Evolutionary conservation across 2,113 vertebrate species (phyloP), one percentile per base, ranked within the genome.

Genomic region (Myotis yumanensis): DNA sequence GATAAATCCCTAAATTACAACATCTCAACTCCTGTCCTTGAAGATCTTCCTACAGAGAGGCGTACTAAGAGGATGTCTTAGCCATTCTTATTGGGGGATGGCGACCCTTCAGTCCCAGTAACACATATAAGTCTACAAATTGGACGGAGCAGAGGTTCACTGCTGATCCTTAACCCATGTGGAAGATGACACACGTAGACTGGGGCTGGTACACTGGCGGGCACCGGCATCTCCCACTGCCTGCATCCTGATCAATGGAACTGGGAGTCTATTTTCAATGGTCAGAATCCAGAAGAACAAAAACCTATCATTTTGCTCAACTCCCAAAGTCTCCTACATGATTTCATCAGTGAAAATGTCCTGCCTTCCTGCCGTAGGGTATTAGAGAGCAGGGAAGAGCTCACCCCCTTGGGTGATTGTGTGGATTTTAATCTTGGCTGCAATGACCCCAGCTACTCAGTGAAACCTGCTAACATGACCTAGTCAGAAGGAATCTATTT

Each of bases 1-100:
- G 96, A 97, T 96, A 96, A 98, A 93, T 98, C 97, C 97, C 95
- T 97, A 96, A 97, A 97, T 97, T 96, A 89, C 87, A 97, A 96
- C 84, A 97, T 91, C 93, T 97, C 92, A 97, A 88, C 43, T 87
- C 68, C 89, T 96, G 84, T 89, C 96, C 96, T 93, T 92, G 96
- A 96, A 97, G 94, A 95, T 90, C 94, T 95, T 97, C 57, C 73
- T 72, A 0, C 51, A 40, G 68, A 95, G 64, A 88, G 17, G 32
- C 22, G 46, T 75, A 82, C 91, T 80, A 11, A 79, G 2, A 84
- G 54, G 35, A 86, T 93, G 71, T 84, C 93, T 95, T 37, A 86
- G 72, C 82, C 30, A 0, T 85, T 93, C 0, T 0, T 6, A 10
- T 14, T 1, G 4, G 17, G 2, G 66, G 57, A n/a, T n/a, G 86